Evolutionary conservation across 2,113 vertebrate species (phyloP), one percentile per base, ranked within the genome.

Genomic region (Thamnaconus septentrionalis): DNA sequence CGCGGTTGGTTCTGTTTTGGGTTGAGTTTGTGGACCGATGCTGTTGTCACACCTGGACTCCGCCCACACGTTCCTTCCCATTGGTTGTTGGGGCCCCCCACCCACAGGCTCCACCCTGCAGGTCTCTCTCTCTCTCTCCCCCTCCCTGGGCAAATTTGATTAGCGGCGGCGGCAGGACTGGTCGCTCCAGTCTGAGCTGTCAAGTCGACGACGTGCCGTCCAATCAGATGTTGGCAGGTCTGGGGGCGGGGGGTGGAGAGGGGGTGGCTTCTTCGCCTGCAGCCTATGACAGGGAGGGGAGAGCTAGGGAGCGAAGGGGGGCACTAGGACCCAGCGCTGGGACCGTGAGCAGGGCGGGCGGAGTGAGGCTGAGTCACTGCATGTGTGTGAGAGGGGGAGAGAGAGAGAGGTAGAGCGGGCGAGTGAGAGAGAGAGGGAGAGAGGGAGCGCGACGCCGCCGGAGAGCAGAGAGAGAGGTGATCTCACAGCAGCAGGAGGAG

Each of bases 321-420:
- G 85, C 90, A 76, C 83, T 92, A 93, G 91, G 92, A 93, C 92
- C 92, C 88, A 82, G 89, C 55, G 59, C 70, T 7, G 43, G 42
- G 57, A 40, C 41, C 10, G 77, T 56, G 74, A 78, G 73, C 42
- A 66, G 8, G 74, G 79, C 87, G 82, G 91, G 87, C 78, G 80
- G 80, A 81, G 84, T 8, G 79, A 80, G 90, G 90, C 92, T 93
- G 92, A 93, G 91, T 92, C 92, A 92, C 90, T 89, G 89, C 89
- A 88, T 90, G 88, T 88, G 90, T 89, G 84, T 88, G 84, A 85
- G 86, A 76, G 85, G 79, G 75, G 88, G 86, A 86, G 84, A 85
- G 82, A 85, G 75, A 83, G 64, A 77, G 83, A 87, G 90, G 90
- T 91, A 92, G 92, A 93, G 91, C 92, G 91, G 92, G 89, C 88